Evolutionary conservation across 2,888 invertebrate genomes (phyloP).

Genomic region (Hetaerina titia): DNA sequence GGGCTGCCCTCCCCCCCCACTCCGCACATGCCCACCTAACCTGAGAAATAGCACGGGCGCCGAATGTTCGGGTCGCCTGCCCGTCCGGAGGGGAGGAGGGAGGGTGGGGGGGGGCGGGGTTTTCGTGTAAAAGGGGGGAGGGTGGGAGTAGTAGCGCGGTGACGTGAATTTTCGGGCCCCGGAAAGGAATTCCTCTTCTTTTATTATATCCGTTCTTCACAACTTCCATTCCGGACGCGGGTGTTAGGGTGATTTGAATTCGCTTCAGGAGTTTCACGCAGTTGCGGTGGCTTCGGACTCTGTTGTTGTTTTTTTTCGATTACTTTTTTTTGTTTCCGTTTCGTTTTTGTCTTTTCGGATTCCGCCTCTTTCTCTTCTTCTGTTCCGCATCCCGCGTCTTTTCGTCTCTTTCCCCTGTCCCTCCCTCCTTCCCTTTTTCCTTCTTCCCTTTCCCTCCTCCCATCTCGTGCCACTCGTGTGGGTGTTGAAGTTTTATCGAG

Average conservation of each 20-base stretch:
- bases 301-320: neutral
- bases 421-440: neutral
- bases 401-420: neutral
- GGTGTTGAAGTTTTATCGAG: neutral
- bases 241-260: slow-evolving; percentile 59
- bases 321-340: neutral
- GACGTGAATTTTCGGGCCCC: slow-evolving; percentile 35
- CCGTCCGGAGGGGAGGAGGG: neutral
- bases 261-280: slow-evolving; percentile 29
- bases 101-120: neutral
- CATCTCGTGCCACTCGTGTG: neutral
- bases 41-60: slow-evolving; percentile 17
- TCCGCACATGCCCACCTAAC: neutral
- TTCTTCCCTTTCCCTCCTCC: neutral
- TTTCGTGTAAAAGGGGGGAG: neutral
- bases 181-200: neutral
- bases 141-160: neutral
- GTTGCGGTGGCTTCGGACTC: neutral
- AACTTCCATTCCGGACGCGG: neutral
- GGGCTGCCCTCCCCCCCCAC: neutral
- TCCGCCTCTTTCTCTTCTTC: neutral
- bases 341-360: neutral
- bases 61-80: neutral
- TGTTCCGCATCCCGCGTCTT: neutral
- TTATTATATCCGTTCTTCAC: neutral